Base-by-base conservation (phyloP, 2,888 invertebrate genomes). In the Syrista parreyssii region DNA sequence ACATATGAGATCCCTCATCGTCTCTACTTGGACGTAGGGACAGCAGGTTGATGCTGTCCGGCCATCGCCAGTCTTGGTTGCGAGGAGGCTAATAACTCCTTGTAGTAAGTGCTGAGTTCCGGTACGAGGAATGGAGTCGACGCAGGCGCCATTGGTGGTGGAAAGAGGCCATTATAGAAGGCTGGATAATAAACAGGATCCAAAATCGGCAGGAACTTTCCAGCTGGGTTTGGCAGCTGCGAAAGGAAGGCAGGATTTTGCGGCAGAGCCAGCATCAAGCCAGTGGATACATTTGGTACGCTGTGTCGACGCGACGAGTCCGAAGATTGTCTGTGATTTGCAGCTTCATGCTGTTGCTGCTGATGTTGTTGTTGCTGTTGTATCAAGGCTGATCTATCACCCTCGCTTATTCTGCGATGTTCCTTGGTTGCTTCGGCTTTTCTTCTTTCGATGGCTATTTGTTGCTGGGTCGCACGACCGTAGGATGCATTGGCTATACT, bases 61-160 rank as follows among this genome's bases (percentile, higher is more conserved):
- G 83, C 84, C 87, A 87, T 91, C 86, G 85, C 90, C 88, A 86
- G 91, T 91, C 88, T 92, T 88, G 87, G 90, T 89, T 87, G 92
- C 79, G 92, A 90, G 79, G 88, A 92, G 78, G 92, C 91, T 86
- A 93, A 90, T 79, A 94, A 88, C 82, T 94, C 93, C 83, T 93
- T 93, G 81, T 94, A 92, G 84, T 93, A 93, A 32, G 93, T 92
- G 79, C 91, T 91, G 72, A 93, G 91, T 79, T 93, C 92, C 33
- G 91, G 91, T 69, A 90, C 84, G 75, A 93, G 89, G 80, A 92
- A 90, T 77, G 92, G 88, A 3, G 92, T 90, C 23, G 89, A 85
- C 36, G 91, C 81, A 69, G 74, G 82, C 78, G 81, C 84, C 79
- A 84, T 84, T 79, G 85, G 89, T 75, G 90, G 91, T 35, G 92